These are phyloP conservation scores for Didymodactylos carnosus DNA, from an alignment of 2,888 invertebrate species.

Conservation along the genomic window DNA sequence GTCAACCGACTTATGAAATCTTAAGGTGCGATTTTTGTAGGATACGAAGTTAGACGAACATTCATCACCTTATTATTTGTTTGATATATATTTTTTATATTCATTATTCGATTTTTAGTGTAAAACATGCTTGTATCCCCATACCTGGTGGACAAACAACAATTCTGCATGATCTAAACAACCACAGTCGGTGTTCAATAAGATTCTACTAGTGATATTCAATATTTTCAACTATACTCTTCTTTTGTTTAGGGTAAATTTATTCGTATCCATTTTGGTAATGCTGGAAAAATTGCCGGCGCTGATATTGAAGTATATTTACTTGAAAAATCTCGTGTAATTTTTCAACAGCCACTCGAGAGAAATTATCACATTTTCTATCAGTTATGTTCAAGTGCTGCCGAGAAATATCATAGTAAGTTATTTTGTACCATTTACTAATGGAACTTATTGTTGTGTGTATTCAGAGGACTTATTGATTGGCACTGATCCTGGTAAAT, in stretches of 20 bases:
- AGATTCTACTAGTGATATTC: no score
- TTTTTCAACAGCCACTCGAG: slow-evolving; percentile 78
- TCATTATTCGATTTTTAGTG: no score
- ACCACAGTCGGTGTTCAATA: no score
- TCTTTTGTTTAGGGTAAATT: slow-evolving; percentile 67
- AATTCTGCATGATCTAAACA: no score
- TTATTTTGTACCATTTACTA: not conserved
- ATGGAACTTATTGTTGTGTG: slow-evolving; percentile 22
- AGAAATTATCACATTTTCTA: slow-evolving; percentile 99
- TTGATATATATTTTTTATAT: no score
- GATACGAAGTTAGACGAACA: no score
- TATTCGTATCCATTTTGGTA: slow-evolving; percentile 99
- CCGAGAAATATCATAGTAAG: slow-evolving; percentile 15
- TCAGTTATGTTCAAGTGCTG: slow-evolving; percentile 46
- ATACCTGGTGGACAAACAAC: no score
- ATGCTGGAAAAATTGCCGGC: slow-evolving; percentile 96
- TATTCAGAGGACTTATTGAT: slow-evolving; percentile 56
- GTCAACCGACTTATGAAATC: no score
- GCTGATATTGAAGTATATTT: slow-evolving; percentile 99
- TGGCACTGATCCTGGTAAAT: slow-evolving; percentile 51
- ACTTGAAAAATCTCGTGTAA: slow-evolving; percentile 99
- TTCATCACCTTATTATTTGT: no score
- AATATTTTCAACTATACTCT: not conserved
- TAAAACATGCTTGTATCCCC: no score
- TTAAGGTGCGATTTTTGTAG: no score